Conservation (phyloP, 2,888 invertebrate species). For the Limnephilus auricula region DNA sequence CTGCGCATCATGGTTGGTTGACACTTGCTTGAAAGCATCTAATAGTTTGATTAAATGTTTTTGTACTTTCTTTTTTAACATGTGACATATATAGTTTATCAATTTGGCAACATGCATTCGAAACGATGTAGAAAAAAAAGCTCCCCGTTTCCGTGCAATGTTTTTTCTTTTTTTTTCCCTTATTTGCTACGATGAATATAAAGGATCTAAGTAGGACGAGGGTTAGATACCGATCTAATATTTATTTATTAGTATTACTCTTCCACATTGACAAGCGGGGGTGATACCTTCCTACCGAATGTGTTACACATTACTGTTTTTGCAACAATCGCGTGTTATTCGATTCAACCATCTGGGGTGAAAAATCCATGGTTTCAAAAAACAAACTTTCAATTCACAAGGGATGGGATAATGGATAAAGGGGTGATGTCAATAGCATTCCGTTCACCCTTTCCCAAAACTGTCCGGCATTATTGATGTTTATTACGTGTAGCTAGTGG, state of each 20-base stretch:
- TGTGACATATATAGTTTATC: background rate
- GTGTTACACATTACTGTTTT: conserved; percentile 9
- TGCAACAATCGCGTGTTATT: conserved; percentile 10
- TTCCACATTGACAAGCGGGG: background rate
- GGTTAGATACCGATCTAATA: background rate
- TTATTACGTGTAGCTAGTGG: background rate
- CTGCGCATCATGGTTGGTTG: too few relatives aligned
- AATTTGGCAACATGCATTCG: background rate
- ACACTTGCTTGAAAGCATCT: background rate
- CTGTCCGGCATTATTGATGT: conserved; percentile 36
- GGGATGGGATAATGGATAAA: conserved; percentile 2
- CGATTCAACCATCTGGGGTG: background rate
- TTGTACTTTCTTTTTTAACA: background rate
- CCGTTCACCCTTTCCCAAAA: background rate
- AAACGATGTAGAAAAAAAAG: background rate
- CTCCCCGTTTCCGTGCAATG: background rate
- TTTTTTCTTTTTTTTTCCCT: background rate
- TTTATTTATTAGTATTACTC: background rate
- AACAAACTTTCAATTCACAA: conserved; percentile 16
- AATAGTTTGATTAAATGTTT: background rate
- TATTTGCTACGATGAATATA: background rate
- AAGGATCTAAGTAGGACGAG: background rate
- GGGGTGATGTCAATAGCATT: conserved; percentile 13
- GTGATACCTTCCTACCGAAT: background rate
- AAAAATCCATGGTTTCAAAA: conserved; percentile 17